Conservation (phyloP, 64 coral and sea anemone species). For the Exaiptasia diaphana region DNA sequence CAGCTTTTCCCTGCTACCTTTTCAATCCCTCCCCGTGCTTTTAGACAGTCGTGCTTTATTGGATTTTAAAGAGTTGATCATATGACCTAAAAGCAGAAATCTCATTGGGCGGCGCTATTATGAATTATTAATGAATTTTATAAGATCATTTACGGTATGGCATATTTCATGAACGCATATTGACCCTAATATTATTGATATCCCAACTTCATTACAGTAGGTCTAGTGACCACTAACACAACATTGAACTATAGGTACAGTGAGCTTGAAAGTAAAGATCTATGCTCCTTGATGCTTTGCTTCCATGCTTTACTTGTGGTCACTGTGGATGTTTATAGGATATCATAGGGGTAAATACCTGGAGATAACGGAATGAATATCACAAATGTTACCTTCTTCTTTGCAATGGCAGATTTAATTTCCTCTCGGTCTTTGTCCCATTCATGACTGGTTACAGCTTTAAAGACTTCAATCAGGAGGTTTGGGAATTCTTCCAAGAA, state of each 20-base stretch:
- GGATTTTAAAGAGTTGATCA: slow-evolving; percentile 7
- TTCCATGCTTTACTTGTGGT: too few relatives aligned
- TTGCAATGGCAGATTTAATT: background rate
- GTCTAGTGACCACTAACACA: too few relatives aligned
- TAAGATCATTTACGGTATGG: background rate
- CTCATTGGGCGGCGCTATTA: slow-evolving; percentile 1
- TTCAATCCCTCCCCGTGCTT: background rate
- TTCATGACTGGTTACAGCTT: background rate
- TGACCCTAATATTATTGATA: too few relatives aligned
- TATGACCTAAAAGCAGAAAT: background rate
- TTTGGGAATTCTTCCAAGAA: background rate
- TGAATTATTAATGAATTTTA: slow-evolving; percentile 37
- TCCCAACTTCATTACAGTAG: too few relatives aligned
- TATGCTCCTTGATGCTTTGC: too few relatives aligned
- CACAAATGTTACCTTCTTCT: too few relatives aligned
- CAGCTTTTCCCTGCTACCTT: background rate
- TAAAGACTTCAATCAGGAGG: background rate
- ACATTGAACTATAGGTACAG: too few relatives aligned
- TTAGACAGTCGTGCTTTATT: slow-evolving; percentile 18
- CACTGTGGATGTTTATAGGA: too few relatives aligned
- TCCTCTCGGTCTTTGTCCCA: background rate
- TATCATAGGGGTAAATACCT: too few relatives aligned
- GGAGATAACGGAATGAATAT: too few relatives aligned
- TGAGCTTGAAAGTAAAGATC: too few relatives aligned
- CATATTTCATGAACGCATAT: too few relatives aligned